Base-by-base conservation (phyloP, 1,140 invertebrate genomes). In the Zaprionus inermis region DNA sequence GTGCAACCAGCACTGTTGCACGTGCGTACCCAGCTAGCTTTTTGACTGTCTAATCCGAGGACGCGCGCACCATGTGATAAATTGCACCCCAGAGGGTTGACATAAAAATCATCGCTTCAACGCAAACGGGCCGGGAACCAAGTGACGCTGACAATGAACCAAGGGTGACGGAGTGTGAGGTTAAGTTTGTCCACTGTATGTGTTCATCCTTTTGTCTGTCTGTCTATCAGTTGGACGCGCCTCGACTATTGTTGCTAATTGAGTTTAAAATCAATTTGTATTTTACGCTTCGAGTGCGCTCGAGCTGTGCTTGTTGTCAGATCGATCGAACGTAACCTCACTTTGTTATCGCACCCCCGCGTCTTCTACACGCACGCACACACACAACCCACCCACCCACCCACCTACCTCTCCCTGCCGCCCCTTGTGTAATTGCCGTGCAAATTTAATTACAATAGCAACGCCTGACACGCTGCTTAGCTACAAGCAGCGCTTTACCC, bases 261-360 rank as follows among this genome's bases (percentile, higher is more conserved):
- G 88, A 91, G 90, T 92, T 91, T 90, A 92, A 91, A 91, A 92
- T 91, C 91, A 92, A 92, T 92, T 92, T 91, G 83, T 78, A 89
- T 84, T 84, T 91, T 65, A 84, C 63, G 64, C 69, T 63, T 59
- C 41, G 28, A 49, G 44, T 49, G 44, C 44, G 18, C 11, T 49
- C 18, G 22, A 22, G 4, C 44, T 20, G 18, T 28, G 36, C 36
- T 10, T 3, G 12, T 14, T n/a, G 6, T 44, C 6, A 44, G 24
- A 68, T 72, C 57, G 46, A 77, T 76, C 58, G n/a, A 61, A 64
- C 58, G 4, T 41, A 34, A 18, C 30, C 30, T 36, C 52, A 20
- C 20, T 54, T 49, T 49, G 38, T 44, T 44, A 3, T 12, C 22
- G 0, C 14, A 16, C 1, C 6, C 18, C 2, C 24, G 9, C 18